Evolutionary conservation across 2,797 vertebrate genomes (phyloP).

Genomic region (Falco naumanni): DNA sequence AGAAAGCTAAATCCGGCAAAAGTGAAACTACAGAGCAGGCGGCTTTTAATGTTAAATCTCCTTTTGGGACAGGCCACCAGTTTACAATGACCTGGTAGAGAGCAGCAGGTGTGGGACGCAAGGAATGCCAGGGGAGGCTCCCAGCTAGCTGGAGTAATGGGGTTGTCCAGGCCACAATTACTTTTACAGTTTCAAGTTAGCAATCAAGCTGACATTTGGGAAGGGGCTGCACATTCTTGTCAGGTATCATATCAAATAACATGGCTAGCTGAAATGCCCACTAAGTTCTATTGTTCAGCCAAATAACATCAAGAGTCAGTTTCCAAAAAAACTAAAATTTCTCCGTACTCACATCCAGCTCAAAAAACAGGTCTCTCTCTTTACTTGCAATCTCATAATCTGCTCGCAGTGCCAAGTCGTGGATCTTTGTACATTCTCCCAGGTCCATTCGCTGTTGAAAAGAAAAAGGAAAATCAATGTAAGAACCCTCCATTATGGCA

Average conservation of each 20-base stretch:
- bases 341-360: conserved; percentile 91
- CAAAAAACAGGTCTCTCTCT: conserved; percentile 97
- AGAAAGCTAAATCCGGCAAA: not conserved
- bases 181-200: not conserved
- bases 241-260: not conserved
- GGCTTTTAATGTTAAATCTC: not conserved
- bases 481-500: not conserved
- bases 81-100: not conserved
- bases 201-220: not conserved
- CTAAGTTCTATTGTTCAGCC: not conserved
- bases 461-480: not conserved
- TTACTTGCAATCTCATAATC: conserved; percentile 99
- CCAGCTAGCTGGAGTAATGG: not conserved
- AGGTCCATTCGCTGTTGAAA: conserved; percentile 93
- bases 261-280: not conserved
- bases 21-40: not conserved
- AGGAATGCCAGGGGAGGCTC: not conserved
- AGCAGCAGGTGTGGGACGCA: not conserved
- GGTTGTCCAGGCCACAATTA: not conserved
- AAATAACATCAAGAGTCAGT: not conserved
- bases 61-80: not conserved
- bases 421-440: conserved; percentile 98
- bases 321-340: not conserved
- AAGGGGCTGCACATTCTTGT: not conserved
- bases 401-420: conserved; percentile 96